A percentile compares a stretch with the other conserved stretches of the same genome.
These are phyloP conservation scores for Darevskia mixta DNA, from an alignment of 2,797 vertebrate species.

Conservation along the genomic window DNA sequence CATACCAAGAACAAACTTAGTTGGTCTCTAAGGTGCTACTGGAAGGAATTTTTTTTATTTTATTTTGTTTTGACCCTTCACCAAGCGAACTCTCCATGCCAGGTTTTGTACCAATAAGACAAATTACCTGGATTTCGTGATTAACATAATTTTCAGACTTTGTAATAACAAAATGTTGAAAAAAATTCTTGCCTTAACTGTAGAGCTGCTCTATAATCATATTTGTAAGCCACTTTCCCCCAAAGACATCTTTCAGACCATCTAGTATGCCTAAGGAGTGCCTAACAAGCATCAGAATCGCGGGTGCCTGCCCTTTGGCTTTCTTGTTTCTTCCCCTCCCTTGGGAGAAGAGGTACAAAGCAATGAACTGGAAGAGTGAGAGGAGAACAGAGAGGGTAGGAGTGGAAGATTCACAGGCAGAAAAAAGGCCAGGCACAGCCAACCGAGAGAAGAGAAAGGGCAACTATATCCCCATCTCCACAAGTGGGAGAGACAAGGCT, in stretches of 20 bases:
- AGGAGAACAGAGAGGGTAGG: background rate
- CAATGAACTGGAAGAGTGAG: background rate
- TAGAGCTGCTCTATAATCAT: background rate
- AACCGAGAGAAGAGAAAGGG: background rate
- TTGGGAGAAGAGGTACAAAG: background rate
- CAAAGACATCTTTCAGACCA: constrained; percentile 25
- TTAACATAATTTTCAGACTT: background rate
- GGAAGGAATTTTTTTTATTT: too few species aligned
- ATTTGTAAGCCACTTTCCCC: background rate
- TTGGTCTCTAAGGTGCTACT: too few species aligned
- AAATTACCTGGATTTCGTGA: background rate
- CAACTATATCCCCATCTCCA: background rate
- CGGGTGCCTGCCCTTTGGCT: background rate
- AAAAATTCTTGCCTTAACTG: background rate
- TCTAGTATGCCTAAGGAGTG: constrained; percentile 20
- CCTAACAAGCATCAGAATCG: constrained; percentile 17
- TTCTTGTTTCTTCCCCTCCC: background rate
- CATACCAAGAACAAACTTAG: too few species aligned
- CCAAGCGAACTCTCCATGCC: background rate
- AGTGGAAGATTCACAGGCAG: background rate
- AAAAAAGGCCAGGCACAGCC: background rate
- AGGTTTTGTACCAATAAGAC: background rate
- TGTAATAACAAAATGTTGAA: background rate
- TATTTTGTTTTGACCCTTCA: too few species aligned
- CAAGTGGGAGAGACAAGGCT: background rate